Conservation (phyloP, 2,888 invertebrate genomes). For the Cosmorhoe ocellata region DNA sequence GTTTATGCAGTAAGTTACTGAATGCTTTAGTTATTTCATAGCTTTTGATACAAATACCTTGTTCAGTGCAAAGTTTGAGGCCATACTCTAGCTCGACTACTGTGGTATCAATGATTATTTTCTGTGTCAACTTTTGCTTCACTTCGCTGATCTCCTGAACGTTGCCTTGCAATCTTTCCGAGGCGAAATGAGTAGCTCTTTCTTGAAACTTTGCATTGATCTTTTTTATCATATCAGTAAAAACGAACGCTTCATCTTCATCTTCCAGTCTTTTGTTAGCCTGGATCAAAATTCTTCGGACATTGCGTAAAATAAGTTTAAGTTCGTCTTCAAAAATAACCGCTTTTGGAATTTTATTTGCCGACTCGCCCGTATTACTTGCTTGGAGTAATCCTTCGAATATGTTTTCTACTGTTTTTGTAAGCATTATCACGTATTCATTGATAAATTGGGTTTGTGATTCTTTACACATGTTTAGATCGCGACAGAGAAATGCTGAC, state of each 20-base stretch:
- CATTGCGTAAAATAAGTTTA: slow-evolving; percentile 39
- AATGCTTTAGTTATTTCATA: slow-evolving; percentile 21
- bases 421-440: slow-evolving; percentile 51
- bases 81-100: slow-evolving; percentile 53
- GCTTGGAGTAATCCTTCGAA: slow-evolving; percentile 44
- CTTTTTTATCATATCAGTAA: slow-evolving; percentile 57
- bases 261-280: slow-evolving; percentile 40
- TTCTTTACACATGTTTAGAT: slow-evolving; percentile 49
- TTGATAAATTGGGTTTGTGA: slow-evolving; percentile 45
- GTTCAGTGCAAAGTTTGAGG: slow-evolving; percentile 49
- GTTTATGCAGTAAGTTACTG: slow-evolving; percentile 10
- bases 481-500: slow-evolving; percentile 48
- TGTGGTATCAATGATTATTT: slow-evolving; percentile 46
- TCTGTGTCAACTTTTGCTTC: slow-evolving; percentile 46
- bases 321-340: slow-evolving; percentile 44
- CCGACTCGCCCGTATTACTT: slow-evolving; percentile 24
- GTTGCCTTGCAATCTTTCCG: slow-evolving; percentile 40
- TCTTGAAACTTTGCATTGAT: slow-evolving; percentile 56
- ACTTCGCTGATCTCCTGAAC: slow-evolving; percentile 32
- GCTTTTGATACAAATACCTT: slow-evolving; percentile 49
- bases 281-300: slow-evolving; percentile 46
- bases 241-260: slow-evolving; percentile 42
- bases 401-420: slow-evolving; percentile 46
- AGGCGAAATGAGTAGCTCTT: slow-evolving; percentile 39
- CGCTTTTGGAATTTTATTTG: slow-evolving; percentile 11